Evolutionary conservation across 2,797 vertebrate genomes (phyloP), one percentile per base, ranked within the genome.

Genomic region (Setipinna tenuifilis): DNA sequence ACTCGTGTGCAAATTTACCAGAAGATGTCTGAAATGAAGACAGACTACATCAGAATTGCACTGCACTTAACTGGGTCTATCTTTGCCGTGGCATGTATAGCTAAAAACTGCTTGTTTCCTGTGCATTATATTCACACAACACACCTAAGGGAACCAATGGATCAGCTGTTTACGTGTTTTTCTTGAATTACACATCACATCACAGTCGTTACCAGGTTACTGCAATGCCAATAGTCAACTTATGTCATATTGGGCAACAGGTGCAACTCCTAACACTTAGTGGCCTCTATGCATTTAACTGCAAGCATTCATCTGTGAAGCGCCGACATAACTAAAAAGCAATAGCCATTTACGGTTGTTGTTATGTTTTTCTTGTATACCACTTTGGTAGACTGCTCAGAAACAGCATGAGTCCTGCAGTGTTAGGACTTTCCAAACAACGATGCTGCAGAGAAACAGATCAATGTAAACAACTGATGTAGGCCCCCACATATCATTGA

Each of bases 391-490:
- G 11, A 31, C 65, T 71, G 25, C 65, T 35, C 65, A 16, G 28
- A 71, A 28, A 28, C 23, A 28, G 61, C 61, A 0, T n/a, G 25
- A 68, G 28, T 71, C 28, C 65, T 35, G 65, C 65, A 71, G 68
- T 75, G 68, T 75, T 75, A 31, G 31, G 68, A 28, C 25, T 31
- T 71, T 28, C 65, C 25, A 71, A 71, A 71, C 25, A 71, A 31
- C 65, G 11, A 14, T 71, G 28, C 28, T 16, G 14, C 28, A 35
- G 4, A 75, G 25, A 31, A 75, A 31, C 28, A 28, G 68, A 75
- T 75, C 68, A 35, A 75, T 75, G 28, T 41, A 75, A 75, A 75
- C 68, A 75, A 35, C 68, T 75, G 68, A 75, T 75, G 28, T 75
- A 19, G 17, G 68, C 14, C 2, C 19, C 14, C 68, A 75, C 16